Percentiles rank a stretch among this genome's conserved stretches.
These are phyloP conservation scores for Aythya baeri DNA, from an alignment of 2,113 vertebrate species.

Conservation along the genomic window DNA sequence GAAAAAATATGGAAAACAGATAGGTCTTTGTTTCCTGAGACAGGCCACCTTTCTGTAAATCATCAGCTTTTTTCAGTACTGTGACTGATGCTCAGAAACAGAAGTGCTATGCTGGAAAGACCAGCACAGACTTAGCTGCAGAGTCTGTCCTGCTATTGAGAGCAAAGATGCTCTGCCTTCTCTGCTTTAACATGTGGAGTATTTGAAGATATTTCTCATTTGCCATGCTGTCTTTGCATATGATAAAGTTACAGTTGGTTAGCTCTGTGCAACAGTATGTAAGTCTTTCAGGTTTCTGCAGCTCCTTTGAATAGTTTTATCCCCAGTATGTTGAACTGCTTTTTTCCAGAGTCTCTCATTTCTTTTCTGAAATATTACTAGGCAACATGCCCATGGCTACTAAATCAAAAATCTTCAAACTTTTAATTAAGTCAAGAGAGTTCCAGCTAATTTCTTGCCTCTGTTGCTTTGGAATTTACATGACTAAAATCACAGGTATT, in stretches of 20 bases:
- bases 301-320: background rate
- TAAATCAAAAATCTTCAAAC: background rate
- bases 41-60: background rate
- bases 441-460: background rate
- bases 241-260: rapidly evolving
- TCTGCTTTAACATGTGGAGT: background rate
- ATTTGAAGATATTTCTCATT: background rate
- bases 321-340: background rate
- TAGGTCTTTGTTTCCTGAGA: background rate
- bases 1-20: rapidly evolving
- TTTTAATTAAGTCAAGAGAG: background rate
- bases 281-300: background rate
- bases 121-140: rapidly evolving
- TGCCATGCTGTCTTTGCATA: background rate
- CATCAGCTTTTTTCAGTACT: background rate
- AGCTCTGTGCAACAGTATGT: background rate
- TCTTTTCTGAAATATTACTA: background rate
- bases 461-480: background rate
- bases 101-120: background rate
- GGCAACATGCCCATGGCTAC: background rate
- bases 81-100: background rate
- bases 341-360: background rate
- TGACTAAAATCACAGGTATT: background rate
- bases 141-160: background rate
- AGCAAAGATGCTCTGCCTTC: background rate